Evolutionary conservation across 2,113 vertebrate genomes (phyloP).

Genomic region (Hypanus sabinus): DNA sequence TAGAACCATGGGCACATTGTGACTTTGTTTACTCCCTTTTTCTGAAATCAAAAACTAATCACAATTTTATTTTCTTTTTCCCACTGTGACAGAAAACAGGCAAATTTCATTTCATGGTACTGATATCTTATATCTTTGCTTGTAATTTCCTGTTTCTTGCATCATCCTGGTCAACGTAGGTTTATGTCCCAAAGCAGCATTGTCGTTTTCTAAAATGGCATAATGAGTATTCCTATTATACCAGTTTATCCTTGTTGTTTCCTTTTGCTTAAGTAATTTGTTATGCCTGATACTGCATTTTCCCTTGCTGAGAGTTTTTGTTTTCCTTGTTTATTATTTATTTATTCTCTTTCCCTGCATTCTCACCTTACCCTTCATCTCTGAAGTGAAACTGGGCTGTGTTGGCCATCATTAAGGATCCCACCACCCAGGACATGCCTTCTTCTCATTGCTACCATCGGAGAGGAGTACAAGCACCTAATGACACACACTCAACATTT

Average conservation of each 20-base stretch:
- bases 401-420: too few species aligned
- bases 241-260: not conserved
- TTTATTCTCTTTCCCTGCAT: too few species aligned
- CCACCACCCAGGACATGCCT: too few species aligned
- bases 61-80: not conserved
- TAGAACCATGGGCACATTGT: not conserved
- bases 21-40: not conserved
- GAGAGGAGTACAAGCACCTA: too few species aligned
- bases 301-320: not conserved
- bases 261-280: not conserved
- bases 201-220: not conserved
- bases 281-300: not conserved
- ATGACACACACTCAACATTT: too few species aligned
- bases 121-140: not conserved
- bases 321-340: too few species aligned
- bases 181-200: not conserved
- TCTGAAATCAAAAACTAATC: not conserved
- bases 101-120: too few species aligned
- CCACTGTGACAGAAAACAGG: too few species aligned
- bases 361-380: too few species aligned
- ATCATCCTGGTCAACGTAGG: not conserved
- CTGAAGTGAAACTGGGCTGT: too few species aligned
- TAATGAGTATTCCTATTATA: not conserved
- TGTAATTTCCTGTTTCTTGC: not conserved
- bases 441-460: too few species aligned